Evolutionary conservation across 2,113 vertebrate species (phyloP).

Genomic region (Eubucco bourcierii): DNA sequence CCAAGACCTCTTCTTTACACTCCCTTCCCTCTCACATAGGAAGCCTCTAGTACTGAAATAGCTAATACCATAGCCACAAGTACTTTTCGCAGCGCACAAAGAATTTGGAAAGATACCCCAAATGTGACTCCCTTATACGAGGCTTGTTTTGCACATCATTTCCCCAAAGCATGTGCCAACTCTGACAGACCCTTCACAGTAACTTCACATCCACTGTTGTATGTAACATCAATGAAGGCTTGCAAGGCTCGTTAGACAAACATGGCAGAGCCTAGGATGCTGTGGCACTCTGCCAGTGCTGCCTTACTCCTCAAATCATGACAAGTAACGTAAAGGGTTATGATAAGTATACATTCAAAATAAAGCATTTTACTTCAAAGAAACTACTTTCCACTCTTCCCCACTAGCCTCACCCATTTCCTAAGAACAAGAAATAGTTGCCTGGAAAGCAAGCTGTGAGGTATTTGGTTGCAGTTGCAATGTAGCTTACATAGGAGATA

Average conservation of each 20-base stretch:
- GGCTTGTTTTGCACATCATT: neutral
- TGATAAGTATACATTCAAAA: neutral
- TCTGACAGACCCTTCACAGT: neutral
- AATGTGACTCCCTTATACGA: neutral
- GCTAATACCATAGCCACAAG: no score
- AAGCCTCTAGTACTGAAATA: neutral
- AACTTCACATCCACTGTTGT: neutral
- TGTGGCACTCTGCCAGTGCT: neutral
- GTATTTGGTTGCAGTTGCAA: neutral
- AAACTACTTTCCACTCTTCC: neutral
- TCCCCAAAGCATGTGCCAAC: neutral
- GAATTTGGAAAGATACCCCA: neutral
- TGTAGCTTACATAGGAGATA: neutral
- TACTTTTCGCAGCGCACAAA: neutral
- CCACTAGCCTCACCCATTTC: neutral
- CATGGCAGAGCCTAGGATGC: rapidly evolving
- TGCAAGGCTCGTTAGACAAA: neutral
- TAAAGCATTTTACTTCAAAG: neutral
- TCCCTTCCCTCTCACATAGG: neutral
- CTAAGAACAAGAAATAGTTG: neutral
- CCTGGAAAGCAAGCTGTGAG: neutral
- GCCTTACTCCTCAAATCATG: rapidly evolving
- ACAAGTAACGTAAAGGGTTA: neutral
- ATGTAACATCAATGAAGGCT: neutral
- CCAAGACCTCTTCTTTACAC: neutral